Base-by-base conservation (phyloP, 2,113 vertebrate species). In the Eublepharis macularius region DNA sequence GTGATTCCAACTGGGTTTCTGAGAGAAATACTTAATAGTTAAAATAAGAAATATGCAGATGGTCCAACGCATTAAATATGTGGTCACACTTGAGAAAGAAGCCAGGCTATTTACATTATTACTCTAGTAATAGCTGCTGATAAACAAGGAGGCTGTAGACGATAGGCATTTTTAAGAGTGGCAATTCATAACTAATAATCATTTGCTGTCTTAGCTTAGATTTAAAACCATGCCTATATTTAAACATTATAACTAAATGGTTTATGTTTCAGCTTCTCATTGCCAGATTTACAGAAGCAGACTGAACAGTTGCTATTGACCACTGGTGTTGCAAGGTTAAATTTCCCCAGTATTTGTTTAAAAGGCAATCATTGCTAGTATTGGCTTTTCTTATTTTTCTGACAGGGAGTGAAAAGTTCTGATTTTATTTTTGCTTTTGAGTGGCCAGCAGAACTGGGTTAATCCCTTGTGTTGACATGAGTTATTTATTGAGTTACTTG, bases 401-500 rank as follows among this genome's bases (percentile, higher is more conserved):
- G 73, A 83, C 74, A 79, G 19, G 32, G 43, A 32, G 10, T 57
- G 17, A 76, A 79, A 75, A 79, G 10, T 2, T 41, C 72, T 47
- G 54, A 80, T 79, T n/a, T 2, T 73, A 17, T 72, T 83, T 85
- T 36, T 80, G 29, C 80, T 80, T 57, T 29, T 86, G 39, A 85
- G 65, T 73, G 34, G 79, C 34, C 29, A 76, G 12, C 51, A 88
- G 13, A 79, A 60, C 2, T 0, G 34, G n/a, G 0, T 76, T 89
- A 88, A 76, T 43, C 12, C 10, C 75, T 13, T 34, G 9, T 26
- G 3, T 16, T 70, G 76, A 82, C 11, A 57, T 21, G 5, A 68
- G 83, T 16, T 76, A 84, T 83, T 81, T 76, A 76, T n/a, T 32
- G 34, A 88, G 36, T 89, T 76, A 24, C 21, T 80, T 26, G 66